These are phyloP conservation scores for Microcebus jonahi DNA, from an alignment of 2,113 vertebrate species.

Conservation along the genomic window DNA sequence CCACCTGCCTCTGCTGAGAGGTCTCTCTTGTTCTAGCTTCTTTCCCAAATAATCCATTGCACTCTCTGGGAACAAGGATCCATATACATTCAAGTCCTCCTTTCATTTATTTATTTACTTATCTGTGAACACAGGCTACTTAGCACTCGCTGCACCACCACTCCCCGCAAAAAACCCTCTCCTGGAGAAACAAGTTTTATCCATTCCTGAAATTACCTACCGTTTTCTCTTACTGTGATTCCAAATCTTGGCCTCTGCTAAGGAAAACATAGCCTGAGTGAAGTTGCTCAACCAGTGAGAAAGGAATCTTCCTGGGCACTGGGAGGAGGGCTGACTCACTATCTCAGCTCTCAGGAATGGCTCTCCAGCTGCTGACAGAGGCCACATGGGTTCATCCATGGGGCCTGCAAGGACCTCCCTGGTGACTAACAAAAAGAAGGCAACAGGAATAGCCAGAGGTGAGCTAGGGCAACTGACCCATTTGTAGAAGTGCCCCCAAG, in stretches of 20 bases:
- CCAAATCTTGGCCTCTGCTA: constrained; percentile 36
- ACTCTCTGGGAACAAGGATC: not conserved
- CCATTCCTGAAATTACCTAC: not conserved
- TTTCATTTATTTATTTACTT: not conserved
- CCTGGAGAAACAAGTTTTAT: not conserved
- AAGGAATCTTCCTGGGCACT: constrained; percentile 28
- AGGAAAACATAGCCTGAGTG: constrained; percentile 40
- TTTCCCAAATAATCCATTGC: not conserved
- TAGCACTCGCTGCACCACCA: not conserved
- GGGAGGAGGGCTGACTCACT: not conserved
- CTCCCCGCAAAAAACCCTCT: not conserved
- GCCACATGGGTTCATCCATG: not conserved
- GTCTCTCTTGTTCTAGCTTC: not conserved
- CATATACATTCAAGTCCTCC: not conserved
- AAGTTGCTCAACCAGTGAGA: constrained; percentile 33
- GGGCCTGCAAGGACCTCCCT: not conserved
- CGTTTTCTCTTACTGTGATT: not conserved
- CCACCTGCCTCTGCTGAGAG: not conserved
- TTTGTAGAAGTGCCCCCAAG: not conserved
- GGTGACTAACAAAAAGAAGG: not conserved
- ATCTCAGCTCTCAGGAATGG: constrained; percentile 56
- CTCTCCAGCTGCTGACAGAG: constrained; percentile 35
- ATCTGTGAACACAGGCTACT: not conserved
- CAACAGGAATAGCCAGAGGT: not conserved
- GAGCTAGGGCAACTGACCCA: not conserved